Base-by-base conservation (phyloP, 2,888 invertebrate species). In the Paralinhomoeus sp. region DNA sequence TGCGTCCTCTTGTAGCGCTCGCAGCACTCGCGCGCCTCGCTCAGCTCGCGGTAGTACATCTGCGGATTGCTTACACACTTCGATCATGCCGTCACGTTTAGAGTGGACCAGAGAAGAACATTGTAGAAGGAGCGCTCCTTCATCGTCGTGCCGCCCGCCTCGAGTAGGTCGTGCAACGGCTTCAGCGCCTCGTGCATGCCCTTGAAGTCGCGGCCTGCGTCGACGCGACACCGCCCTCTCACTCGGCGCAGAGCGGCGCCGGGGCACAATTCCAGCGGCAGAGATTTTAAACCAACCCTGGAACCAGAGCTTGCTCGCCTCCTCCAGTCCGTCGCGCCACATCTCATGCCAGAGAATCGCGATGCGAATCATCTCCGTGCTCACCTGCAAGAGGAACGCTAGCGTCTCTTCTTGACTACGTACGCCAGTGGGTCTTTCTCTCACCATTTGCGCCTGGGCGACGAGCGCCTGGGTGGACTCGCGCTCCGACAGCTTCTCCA, bases 331-430 rank as follows among this genome's bases (percentile, higher is more conserved):
- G 63, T 97, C 97, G 61, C 93, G 87, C 97, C 97, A 99, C 57
- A 89, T 76, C 63, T 97, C 97, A 60, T 97, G 93, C 97, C 97
- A 99, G 20, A 99, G 68, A 51, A 99, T 99, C 2, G 97, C 93
- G 1, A 93, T 89, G 44, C 93, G 71, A 46, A 97, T 93, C 41
- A 97, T 69, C 64, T 97, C 97, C 56, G 93, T 91, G 38, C 87
- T 72, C 24, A 71, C 67, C 68, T 68, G 47, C 7, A 38, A 20
- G 45, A 27, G 35, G 2, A 24, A 42, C 1, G 27, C 2, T n/a
- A 7, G n/a, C 36, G 24, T 22, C 24, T 21, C 3, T 38, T 21
- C 38, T 22, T 7, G 23, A 41, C 33, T 13, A 21, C 36, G 37
- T 1, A 36, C 23, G 1, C n/a, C 24, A 47, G 18, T 17, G 37